Evolutionary conservation across 1,140 invertebrate genomes (phyloP).

Genomic region (Nomia melanderi): DNA sequence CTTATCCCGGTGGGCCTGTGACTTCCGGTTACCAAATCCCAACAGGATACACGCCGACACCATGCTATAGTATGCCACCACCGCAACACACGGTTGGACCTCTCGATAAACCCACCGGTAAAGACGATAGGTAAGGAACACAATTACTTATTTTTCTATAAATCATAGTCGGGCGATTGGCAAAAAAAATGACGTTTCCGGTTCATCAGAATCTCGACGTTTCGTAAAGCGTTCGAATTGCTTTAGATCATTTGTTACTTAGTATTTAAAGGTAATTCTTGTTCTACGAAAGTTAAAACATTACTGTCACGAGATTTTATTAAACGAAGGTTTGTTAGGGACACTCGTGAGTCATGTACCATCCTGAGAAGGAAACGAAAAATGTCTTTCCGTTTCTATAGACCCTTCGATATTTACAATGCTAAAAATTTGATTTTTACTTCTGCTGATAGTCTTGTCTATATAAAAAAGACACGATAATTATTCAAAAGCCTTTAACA

Average conservation of each 20-base stretch:
- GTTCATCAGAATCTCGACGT: slow-evolving; percentile 33
- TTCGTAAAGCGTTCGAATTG: background rate
- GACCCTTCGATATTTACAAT: no score
- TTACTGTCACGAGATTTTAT: background rate
- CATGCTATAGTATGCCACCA: slow-evolving; percentile 92
- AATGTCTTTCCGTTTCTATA: no score
- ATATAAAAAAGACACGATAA: no score
- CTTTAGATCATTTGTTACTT: background rate
- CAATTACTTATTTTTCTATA: background rate
- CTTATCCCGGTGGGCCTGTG: slow-evolving; percentile 84
- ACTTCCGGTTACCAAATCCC: slow-evolving; percentile 85
- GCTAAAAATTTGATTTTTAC: no score
- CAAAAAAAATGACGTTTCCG: slow-evolving; percentile 35
- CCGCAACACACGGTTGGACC: slow-evolving; percentile 86
- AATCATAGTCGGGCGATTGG: slow-evolving; percentile 6
- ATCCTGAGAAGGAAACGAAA: no score
- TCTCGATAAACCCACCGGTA: slow-evolving; percentile 86
- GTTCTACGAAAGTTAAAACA: background rate
- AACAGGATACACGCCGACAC: slow-evolving; percentile 86
- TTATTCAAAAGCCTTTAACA: no score
- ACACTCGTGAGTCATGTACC: background rate
- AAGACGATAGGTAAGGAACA: slow-evolving; percentile 87
- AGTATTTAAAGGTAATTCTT: background rate
- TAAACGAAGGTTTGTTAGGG: background rate
- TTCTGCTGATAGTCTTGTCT: no score